Percentiles rank a stretch among this genome's conserved stretches.
These are phyloP conservation scores for Micromys minutus DNA, from an alignment of 2,113 vertebrate species.

Conservation along the genomic window DNA sequence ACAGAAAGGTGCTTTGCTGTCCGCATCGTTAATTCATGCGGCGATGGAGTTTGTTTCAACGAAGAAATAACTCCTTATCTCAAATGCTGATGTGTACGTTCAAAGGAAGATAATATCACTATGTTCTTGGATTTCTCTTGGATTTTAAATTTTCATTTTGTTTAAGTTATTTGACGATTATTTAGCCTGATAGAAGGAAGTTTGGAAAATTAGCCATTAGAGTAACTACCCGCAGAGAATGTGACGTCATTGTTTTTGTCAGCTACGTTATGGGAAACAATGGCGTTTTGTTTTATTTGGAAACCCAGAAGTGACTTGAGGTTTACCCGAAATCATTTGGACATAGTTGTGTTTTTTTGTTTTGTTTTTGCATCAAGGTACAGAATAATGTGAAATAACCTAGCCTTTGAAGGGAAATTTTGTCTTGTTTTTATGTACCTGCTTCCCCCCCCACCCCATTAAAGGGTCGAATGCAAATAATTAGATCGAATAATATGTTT, in stretches of 20 bases:
- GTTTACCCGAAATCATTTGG: neutral
- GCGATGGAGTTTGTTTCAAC: neutral
- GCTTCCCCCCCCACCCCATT: neutral
- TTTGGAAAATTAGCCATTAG: conserved; percentile 23
- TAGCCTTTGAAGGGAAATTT: neutral
- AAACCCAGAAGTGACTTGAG: neutral
- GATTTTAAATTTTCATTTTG: neutral
- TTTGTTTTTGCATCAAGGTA: neutral
- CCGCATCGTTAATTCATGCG: neutral
- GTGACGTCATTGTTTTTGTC: conserved; percentile 5
- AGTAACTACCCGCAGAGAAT: neutral
- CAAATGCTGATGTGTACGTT: neutral
- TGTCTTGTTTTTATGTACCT: neutral
- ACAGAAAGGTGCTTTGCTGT: neutral
- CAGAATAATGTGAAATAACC: conserved; percentile 19
- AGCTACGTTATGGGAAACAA: neutral
- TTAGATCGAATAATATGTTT: conserved; percentile 19
- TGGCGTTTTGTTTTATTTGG: conserved; percentile 2
- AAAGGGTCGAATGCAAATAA: neutral
- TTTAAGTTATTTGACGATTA: neutral
- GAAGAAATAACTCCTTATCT: neutral
- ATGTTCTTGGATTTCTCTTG: neutral
- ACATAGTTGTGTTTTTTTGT: neutral
- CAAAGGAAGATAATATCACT: neutral
- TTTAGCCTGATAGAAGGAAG: neutral